These are phyloP conservation scores for Psephotus haematonotus DNA, from an alignment of 2,113 vertebrate species.

Conservation along the genomic window DNA sequence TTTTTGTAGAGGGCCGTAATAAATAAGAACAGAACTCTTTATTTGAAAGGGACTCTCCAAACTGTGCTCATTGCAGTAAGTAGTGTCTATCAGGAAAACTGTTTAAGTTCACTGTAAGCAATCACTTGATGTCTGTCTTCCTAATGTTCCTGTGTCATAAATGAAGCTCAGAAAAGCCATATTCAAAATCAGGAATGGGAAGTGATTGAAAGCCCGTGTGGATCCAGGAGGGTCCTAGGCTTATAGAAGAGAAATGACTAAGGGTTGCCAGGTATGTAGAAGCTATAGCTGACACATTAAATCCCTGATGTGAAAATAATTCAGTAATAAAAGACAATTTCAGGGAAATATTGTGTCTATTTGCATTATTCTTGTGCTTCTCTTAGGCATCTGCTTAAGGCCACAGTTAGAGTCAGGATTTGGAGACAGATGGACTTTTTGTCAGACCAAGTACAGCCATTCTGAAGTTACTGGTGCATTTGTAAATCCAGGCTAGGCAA, in stretches of 20 bases:
- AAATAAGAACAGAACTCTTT: background rate
- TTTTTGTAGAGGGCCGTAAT: background rate
- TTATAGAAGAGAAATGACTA: background rate
- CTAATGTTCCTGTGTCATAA: background rate
- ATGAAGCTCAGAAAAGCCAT: background rate
- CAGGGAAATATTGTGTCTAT: background rate
- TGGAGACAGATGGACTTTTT: background rate
- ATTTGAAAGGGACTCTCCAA: background rate
- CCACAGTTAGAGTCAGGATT: background rate
- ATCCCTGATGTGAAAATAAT: background rate
- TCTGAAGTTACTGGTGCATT: background rate
- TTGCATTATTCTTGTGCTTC: background rate
- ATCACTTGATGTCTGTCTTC: background rate
- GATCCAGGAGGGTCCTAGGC: background rate
- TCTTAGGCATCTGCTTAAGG: background rate
- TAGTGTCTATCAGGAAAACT: background rate
- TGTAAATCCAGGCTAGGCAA: background rate
- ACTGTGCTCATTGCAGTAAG: background rate
- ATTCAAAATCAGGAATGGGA: background rate
- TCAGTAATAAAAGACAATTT: background rate
- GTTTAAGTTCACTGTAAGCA: background rate
- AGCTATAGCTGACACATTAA: background rate
- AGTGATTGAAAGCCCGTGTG: background rate
- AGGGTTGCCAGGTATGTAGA: background rate
- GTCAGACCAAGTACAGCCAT: background rate